Percentiles rank a stretch among this genome's conserved stretches.
Evolutionary conservation across 2,888 invertebrate genomes (phyloP).

Genomic region (Melinopterus prodromus): DNA sequence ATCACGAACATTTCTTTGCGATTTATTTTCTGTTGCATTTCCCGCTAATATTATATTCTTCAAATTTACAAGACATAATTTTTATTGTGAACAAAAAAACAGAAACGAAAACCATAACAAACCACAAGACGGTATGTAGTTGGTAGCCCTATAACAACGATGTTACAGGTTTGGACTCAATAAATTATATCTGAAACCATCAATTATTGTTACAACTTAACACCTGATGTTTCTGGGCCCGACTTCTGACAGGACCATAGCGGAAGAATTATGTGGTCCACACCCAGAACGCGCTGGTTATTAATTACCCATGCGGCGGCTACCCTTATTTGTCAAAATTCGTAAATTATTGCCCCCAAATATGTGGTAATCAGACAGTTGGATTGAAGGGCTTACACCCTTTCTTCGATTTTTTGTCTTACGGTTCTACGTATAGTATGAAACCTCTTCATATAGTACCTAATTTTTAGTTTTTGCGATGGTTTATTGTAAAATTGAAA

Average conservation of each 20-base stretch:
- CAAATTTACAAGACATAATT: too few relatives aligned
- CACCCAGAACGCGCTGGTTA: background rate
- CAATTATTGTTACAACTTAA: constrained; percentile 4
- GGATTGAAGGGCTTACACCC: background rate
- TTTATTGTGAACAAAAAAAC: background rate
- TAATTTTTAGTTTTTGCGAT: too few relatives aligned
- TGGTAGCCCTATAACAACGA: background rate
- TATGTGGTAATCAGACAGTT: background rate
- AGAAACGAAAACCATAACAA: background rate
- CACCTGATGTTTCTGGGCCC: background rate
- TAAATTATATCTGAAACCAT: background rate
- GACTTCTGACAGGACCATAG: background rate
- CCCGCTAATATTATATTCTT: too few relatives aligned
- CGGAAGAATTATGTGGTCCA: background rate
- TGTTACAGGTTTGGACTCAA: background rate
- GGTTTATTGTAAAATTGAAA: too few relatives aligned
- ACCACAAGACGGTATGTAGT: background rate
- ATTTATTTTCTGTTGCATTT: too few relatives aligned
- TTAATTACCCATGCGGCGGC: background rate
- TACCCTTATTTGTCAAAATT: constrained; percentile 4
- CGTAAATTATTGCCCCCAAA: background rate
- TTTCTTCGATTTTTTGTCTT: background rate
- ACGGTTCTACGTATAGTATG: background rate
- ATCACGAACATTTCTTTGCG: too few relatives aligned
- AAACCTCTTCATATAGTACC: too few relatives aligned